Evolutionary conservation across 1,140 invertebrate species (phyloP), one percentile per base, ranked within the genome.

Genomic region (Drosophila equinoxialis): DNA sequence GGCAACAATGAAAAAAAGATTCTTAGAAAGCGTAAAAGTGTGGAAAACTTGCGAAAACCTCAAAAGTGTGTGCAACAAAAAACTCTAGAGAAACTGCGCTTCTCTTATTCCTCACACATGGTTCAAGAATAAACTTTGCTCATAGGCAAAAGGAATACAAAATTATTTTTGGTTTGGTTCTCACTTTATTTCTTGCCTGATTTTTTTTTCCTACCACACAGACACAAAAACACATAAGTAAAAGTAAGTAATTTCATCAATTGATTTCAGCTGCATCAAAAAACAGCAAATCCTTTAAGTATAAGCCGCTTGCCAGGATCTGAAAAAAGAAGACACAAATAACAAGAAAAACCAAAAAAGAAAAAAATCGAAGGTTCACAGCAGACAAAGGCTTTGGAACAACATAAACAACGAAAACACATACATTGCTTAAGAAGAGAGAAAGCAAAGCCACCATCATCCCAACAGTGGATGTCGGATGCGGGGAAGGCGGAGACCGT

Each of bases 311-410:
- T 70, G 37, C 37, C 51, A 57, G 33, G 14, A 37, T 42, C 60
- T 6, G 4, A 13, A 65, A 72, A 65, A 30, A 59, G 14, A 8
- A 30, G 26, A 33, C 17, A 45, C 42, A 35, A 26, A 37, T 20
- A 57, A 17, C 10, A 20, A 13, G n/a, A n/a, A n/a, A 26, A 30
- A 30, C 61, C 58, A 71, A 77, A 85, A 23, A 45, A 14, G 54
- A 42, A 74, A 86, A 75, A 68, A 63, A 51, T 60, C 62, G 37
- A 77, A 79, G 79, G 71, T 72, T 73, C 42, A 82, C 58, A 42
- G 62, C 65, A 48, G 66, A 79, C 59, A 72, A 70, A 71, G 61
- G 68, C 71, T 77, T 65, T 64, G 72, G 54, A 74, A 75, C 74
- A 78, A 54, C 61, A 66, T 64, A 66, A 80, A 77, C 62, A 77